These are phyloP conservation scores for Synergus itoensis DNA, from an alignment of 2,888 invertebrate genomes.

Conservation along the genomic window DNA sequence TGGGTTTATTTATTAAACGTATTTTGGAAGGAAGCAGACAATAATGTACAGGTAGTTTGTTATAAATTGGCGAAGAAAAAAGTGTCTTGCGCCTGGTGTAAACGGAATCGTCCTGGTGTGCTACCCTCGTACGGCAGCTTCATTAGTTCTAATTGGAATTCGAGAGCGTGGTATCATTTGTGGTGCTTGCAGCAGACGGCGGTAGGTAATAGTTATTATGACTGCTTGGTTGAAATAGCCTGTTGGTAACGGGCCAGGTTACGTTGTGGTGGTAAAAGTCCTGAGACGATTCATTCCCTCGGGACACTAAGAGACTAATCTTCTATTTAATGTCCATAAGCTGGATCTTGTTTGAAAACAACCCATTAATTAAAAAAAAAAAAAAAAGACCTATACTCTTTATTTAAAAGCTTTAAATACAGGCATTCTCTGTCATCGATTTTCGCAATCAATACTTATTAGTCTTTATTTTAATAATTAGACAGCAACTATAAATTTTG, in stretches of 20 bases:
- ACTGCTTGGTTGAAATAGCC: conserved; percentile 44
- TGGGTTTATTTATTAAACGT: conserved; percentile 22
- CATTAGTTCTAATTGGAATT: conserved; percentile 70
- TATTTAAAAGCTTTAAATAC: neutral
- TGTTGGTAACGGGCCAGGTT: conserved; percentile 23
- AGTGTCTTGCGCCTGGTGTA: conserved; percentile 31
- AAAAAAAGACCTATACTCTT: neutral
- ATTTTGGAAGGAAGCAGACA: neutral
- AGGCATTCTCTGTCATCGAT: neutral
- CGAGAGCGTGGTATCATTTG: conserved; percentile 56
- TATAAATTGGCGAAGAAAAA: conserved; percentile 27
- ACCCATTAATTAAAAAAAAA: neutral
- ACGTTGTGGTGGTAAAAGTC: conserved; percentile 28
- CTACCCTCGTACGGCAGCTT: conserved; percentile 51
- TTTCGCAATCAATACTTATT: neutral
- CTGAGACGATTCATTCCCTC: conserved; percentile 32
- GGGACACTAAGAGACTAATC: conserved; percentile 10
- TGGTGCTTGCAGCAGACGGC: conserved; percentile 45
- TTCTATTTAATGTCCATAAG: conserved; percentile 14
- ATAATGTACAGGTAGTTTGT: neutral
- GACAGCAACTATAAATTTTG: too few species aligned
- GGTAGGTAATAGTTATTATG: conserved; percentile 54
- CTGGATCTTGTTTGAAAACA: conserved; percentile 4
- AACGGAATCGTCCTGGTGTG: conserved; percentile 42
- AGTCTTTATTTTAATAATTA: too few species aligned